phyloP scores from a whole-genome alignment of 2,888 invertebrate species.

The Eristalis intricaria region DNA sequence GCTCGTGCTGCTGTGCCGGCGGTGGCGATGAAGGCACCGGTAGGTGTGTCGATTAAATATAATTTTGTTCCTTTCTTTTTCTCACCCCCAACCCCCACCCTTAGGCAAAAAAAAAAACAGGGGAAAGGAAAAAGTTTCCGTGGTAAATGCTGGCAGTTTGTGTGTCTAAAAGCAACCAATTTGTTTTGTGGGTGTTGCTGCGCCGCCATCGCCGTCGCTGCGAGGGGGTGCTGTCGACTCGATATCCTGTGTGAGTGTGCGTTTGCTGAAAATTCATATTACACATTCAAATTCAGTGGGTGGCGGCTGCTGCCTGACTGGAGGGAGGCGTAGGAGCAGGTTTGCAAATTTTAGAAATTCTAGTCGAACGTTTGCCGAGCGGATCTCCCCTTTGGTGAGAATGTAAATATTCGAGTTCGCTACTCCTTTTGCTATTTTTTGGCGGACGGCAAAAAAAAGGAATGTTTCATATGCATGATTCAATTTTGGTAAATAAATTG shows the following conservation, averaged over 20 bases:
- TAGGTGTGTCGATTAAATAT: neutral
- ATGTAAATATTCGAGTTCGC: conserved; percentile 24
- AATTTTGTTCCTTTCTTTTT: neutral
- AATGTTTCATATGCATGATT: conserved; percentile 37
- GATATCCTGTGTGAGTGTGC: neutral
- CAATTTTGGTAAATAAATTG: conserved; percentile 59
- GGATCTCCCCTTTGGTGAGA: conserved; percentile 10
- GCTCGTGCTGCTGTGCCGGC: neutral
- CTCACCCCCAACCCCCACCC: neutral
- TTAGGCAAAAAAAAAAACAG: neutral
- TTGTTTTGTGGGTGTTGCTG: conserved; percentile 53
- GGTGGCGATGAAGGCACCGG: neutral
- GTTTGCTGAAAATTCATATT: conserved; percentile 41
- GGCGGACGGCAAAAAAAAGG: conserved; percentile 11
- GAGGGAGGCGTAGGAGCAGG: neutral
- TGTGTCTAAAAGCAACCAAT: conserved; percentile 58
- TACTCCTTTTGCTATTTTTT: conserved; percentile 4
- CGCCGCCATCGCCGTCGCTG: neutral
- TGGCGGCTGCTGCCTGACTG: no score
- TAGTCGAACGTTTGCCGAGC: conserved; percentile 21
- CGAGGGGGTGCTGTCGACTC: neutral
- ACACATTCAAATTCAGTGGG: conserved; percentile 38
- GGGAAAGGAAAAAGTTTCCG: neutral
- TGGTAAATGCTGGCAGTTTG: conserved; percentile 1
- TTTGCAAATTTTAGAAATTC: conserved; percentile 26